These are phyloP conservation scores for Pungitius pungitius DNA, from an alignment of 2,113 vertebrate genomes.

Conservation along the genomic window DNA sequence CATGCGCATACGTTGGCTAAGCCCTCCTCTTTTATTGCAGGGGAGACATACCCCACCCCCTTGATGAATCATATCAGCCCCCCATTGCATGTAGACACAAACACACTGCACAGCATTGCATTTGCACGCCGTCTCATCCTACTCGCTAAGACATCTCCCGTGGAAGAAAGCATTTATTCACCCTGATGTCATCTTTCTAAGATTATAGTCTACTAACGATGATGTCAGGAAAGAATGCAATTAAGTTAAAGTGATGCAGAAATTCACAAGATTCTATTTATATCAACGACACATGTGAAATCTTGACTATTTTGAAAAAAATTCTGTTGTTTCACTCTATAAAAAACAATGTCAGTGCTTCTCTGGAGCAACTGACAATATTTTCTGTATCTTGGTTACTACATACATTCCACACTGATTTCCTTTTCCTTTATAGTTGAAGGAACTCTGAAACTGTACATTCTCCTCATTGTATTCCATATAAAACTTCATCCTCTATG, in stretches of 20 bases:
- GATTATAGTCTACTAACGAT: slow-evolving; percentile 40
- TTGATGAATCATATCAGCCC: slow-evolving; percentile 48
- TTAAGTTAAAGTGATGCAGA: slow-evolving; percentile 22
- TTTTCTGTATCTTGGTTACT: slow-evolving; percentile 62
- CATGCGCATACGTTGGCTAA: slow-evolving; percentile 55
- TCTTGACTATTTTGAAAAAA: slow-evolving; percentile 9
- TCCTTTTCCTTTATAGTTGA: slow-evolving; percentile 72
- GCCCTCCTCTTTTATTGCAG: slow-evolving; percentile 69
- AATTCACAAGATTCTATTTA: slow-evolving; percentile 1
- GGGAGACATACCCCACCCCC: slow-evolving; percentile 57
- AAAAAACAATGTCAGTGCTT: slow-evolving; percentile 27
- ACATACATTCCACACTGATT: slow-evolving; percentile 60
- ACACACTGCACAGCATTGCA: slow-evolving; percentile 33
- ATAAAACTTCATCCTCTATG: slow-evolving; percentile 66
- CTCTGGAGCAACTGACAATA: slow-evolving; percentile 6
- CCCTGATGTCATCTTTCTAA: slow-evolving; percentile 6
- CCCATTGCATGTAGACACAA: slow-evolving; percentile 27
- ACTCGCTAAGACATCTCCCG: slow-evolving; percentile 14
- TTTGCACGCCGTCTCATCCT: slow-evolving; percentile 12
- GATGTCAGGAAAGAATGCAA: slow-evolving; percentile 47
- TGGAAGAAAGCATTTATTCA: slow-evolving; percentile 19
- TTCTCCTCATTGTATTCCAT: slow-evolving; percentile 54
- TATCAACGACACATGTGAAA: slow-evolving; percentile 1
- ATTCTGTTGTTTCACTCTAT: slow-evolving; percentile 13
- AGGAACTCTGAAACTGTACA: slow-evolving; percentile 66